Base-by-base conservation (phyloP, 2,797 vertebrate genomes). In the Intellagama lesueurii region DNA sequence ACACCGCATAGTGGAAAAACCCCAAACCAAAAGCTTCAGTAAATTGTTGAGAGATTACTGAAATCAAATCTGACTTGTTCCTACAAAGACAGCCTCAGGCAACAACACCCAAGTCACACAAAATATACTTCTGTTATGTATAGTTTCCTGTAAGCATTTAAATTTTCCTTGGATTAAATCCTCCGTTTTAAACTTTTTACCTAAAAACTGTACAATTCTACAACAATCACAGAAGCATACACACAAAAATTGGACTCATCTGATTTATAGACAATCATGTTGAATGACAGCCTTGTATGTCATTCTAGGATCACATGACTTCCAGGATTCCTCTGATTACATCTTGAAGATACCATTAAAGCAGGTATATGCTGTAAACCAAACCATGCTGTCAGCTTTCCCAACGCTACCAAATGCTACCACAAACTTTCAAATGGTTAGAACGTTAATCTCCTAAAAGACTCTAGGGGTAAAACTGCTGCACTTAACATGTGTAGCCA, bases 401-500 rank as follows among this genome's bases (percentile, higher is more conserved):
- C 49, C 82, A 52, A 81, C 14, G 7, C 47, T 84, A 35, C 26
- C 52, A 83, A 1, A 73, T 64, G 0, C 0, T 0, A 72, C 16
- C 11, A 5, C 0, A 28, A 66, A 66, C 84, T 78, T 0, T 4
- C 47, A 91, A 49, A 64, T 92, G 30, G 22, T 91, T 85, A 87
- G 47, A 87, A 70, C 81, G 92, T 80, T 81, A 87, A 64, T 92
- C 40, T 90, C 93, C 90, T 88, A 44, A 91, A 19, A 90, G 22
- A 40, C 16, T 49, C 32, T 19, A 84, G 26, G 68, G 5, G n/a
- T 30, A 69, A 68, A 49, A 64, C 16, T 70, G 69, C 7, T n/a
- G 3, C 11, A 12, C 9, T 70, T 12, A 70, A 70, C 12, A 76
- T 11, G 73, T 28, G 35, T 2, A 75, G 22, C n/a, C 32, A 14